phyloP scores from a whole-genome alignment of 2,888 invertebrate species.

The Luperina testacea region DNA sequence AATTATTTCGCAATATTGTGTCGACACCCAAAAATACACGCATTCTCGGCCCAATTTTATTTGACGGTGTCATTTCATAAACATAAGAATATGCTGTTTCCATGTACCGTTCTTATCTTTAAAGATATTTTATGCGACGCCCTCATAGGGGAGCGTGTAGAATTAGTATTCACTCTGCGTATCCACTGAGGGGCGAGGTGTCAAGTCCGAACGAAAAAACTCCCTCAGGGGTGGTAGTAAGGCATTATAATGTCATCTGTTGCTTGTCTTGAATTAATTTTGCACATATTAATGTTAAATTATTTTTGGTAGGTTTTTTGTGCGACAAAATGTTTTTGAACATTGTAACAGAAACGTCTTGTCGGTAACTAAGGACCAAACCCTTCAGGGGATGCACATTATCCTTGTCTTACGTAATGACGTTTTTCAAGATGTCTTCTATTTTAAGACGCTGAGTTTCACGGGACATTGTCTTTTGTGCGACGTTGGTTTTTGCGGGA shows the following conservation, averaged over 20 bases:
- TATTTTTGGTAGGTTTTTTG: neutral
- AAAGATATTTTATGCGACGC: constrained; percentile 36
- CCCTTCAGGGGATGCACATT: constrained; percentile 14
- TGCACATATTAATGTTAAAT: constrained; percentile 20
- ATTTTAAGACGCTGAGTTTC: constrained; percentile 45
- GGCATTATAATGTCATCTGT: constrained; percentile 59
- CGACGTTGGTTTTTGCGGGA: constrained; percentile 32
- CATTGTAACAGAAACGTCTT: neutral
- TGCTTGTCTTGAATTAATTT: constrained; percentile 57
- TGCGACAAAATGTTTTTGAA: neutral
- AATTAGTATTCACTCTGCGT: constrained; percentile 66
- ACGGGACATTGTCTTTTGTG: constrained; percentile 48
- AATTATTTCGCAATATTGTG: constrained; percentile 30
- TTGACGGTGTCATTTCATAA: constrained; percentile 33
- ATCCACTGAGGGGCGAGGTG: constrained; percentile 56
- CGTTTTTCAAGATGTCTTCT: constrained; percentile 30
- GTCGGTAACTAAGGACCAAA: constrained; percentile 9
- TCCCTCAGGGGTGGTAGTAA: constrained; percentile 37
- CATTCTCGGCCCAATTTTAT: constrained; percentile 24
- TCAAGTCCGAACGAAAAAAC: constrained; percentile 55
- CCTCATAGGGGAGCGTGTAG: constrained; percentile 27
- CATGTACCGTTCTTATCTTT: constrained; percentile 32
- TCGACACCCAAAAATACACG: constrained; percentile 15
- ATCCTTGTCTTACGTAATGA: constrained; percentile 33
- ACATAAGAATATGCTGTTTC: constrained; percentile 34